Evolutionary conservation across 2,888 invertebrate species (phyloP), one percentile per base, ranked within the genome.

Genomic region (Elysia crispata): DNA sequence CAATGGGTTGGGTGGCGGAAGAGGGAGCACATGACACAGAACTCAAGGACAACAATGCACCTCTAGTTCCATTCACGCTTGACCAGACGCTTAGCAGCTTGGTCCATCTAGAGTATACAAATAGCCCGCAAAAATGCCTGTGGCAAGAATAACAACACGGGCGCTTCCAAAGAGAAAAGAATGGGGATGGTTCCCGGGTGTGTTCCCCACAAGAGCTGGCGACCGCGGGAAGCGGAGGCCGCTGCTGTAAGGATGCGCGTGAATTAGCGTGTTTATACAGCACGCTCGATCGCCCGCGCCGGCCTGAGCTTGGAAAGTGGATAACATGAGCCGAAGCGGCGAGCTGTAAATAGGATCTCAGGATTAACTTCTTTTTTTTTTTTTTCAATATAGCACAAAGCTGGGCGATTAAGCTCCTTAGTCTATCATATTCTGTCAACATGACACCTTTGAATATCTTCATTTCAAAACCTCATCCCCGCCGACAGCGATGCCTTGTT

Each of bases 201-300:
- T 15, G 60, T 60, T 60, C 60, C 60, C 60, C 3, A 23, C 41
- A 41, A 41, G 41, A 41, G 41, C 41, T 41, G 41, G 41, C 41
- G 41, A 41, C 41, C 41, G 41, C 41, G 41, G 5, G 5, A 41
- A 41, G 5, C 41, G 41, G 41, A 41, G 41, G 41, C 41, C 41
- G 3, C 28, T 69, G 50, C 57, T 69, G 13, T 31, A 1, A n/a
- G 31, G 77, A 77, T 69, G 57, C 23, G 15, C 57, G 6, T 23
- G 77, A 57, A 67, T 77, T 77, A 69, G 77, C 69, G 49, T 69
- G 77, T 69, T 77, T 69, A 69, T 77, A 66, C 31, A 50, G 1
- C 18, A 69, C 50, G 49, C 67, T 69, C 33, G 69, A 69, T 57
- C 66, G 41, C 62, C 25, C 66, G 20, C 60, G 33, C 62, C 11